Evolutionary conservation across 2,113 vertebrate species (phyloP), one percentile per base, ranked within the genome.

Genomic region (Corythaixoides concolor): DNA sequence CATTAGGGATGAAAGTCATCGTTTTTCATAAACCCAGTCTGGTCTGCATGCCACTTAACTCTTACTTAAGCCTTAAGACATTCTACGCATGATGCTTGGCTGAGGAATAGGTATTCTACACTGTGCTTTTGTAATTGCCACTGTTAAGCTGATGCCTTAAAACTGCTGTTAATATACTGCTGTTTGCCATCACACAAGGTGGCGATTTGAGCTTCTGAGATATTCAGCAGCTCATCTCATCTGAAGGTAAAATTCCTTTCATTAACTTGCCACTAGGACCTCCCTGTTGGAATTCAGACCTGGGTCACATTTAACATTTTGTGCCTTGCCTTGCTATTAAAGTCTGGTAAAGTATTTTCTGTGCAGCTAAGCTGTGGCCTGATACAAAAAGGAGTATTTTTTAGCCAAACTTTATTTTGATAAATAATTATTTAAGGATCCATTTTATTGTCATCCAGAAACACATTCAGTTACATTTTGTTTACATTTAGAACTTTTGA

Each of bases 401-500:
- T 95, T 73, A 96, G 55, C 88, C 64, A 85, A 56, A 30, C 3
- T 89, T 97, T 83, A 68, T 93, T 97, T 90, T 89, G 59, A 74
- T 79, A 89, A 84, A 60, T 53, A 83, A 53, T 30, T 49, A 89
- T 88, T 81, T 74, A 45, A 52, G 8, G 8, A 3, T 32, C 14
- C 4, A 12, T 58, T 81, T 81, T 50, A 10, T 20, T n/a, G 21
- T 39, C 59, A 63, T 83, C 45, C 55, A 55, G 24, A 87, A 81
- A 68, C 12, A 33, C 21, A 33, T 78, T 83, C 58, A 79, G 49
- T 64, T 82, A 15, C 32, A n/a, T 93, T 94, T 89, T 24, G 10
- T 83, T 96, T 94, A 93, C 60, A 81, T 80, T 95, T 93, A 92
- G 52, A 64, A 72, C 41, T 89, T 93, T 69, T 75, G 85, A 95